Evolutionary conservation across 2,797 vertebrate genomes (phyloP).

Genomic region (Poeciliopsis paucimaculata): DNA sequence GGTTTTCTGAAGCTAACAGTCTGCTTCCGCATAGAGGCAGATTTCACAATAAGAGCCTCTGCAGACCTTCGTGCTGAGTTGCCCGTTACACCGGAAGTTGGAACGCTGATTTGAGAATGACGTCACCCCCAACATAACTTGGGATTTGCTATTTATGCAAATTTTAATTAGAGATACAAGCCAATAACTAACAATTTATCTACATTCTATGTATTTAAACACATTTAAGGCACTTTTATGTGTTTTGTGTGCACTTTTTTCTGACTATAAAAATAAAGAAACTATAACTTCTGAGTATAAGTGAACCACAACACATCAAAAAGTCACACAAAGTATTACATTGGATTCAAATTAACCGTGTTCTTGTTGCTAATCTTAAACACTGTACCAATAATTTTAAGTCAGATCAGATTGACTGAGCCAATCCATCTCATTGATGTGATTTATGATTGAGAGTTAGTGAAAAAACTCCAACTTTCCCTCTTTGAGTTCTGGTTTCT

Average conservation of each 20-base stretch:
- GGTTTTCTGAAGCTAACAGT: conserved; percentile 61
- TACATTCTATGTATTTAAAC: neutral
- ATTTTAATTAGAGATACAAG: neutral
- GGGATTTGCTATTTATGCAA: neutral
- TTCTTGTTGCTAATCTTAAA: neutral
- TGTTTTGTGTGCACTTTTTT: neutral
- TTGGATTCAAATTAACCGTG: neutral
- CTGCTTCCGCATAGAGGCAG: conserved; percentile 47
- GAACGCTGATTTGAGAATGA: neutral
- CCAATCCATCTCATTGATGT: neutral
- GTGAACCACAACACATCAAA: neutral
- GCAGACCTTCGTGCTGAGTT: neutral
- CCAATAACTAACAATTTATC: neutral
- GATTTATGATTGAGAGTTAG: neutral
- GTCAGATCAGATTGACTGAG: neutral
- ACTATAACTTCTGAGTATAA: neutral
- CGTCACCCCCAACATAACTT: neutral
- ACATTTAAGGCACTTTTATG: neutral
- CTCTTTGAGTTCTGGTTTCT: neutral
- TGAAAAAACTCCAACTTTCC: neutral
- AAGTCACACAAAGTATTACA: neutral
- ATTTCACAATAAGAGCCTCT: conserved; percentile 54
- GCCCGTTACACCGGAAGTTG: neutral
- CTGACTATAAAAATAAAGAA: neutral
- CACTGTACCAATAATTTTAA: neutral